Conservation (phyloP, 2,888 invertebrate species). For the Alcis repandata region DNA sequence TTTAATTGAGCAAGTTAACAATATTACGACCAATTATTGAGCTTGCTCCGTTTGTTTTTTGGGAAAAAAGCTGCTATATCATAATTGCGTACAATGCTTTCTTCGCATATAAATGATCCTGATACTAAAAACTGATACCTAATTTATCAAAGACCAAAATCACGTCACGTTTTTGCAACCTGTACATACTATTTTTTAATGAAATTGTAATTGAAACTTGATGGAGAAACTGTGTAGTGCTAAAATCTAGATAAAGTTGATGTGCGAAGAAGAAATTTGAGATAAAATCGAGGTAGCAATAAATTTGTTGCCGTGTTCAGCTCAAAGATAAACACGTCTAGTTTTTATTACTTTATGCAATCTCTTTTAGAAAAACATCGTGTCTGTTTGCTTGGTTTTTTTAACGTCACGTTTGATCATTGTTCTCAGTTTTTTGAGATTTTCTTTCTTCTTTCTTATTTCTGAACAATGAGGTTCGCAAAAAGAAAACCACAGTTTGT, state of each 20-base stretch:
- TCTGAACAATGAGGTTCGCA: background rate
- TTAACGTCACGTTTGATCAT: background rate
- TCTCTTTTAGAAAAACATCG: background rate
- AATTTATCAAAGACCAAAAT: background rate
- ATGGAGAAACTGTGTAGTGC: background rate
- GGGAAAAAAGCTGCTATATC: too few relatives aligned
- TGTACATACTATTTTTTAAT: background rate
- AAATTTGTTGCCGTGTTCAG: background rate
- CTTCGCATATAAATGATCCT: too few relatives aligned
- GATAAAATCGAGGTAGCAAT: background rate
- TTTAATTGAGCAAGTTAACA: too few relatives aligned
- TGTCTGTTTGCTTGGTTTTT: slow-evolving; percentile 6
- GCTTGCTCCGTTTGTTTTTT: too few relatives aligned
- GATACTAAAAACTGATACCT: background rate
- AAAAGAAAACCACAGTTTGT: background rate
- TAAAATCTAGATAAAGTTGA: background rate
- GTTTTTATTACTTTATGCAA: slow-evolving; percentile 1
- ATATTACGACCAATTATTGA: too few relatives aligned
- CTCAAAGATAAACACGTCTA: background rate
- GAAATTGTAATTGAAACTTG: background rate
- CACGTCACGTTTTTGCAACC: background rate
- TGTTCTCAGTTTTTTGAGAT: slow-evolving; percentile 7
- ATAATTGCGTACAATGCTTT: too few relatives aligned
- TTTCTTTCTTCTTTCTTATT: slow-evolving; percentile 1
- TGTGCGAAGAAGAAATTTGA: background rate